Base-by-base conservation (phyloP, 2,797 vertebrate species). In the Salarias fasciatus region DNA sequence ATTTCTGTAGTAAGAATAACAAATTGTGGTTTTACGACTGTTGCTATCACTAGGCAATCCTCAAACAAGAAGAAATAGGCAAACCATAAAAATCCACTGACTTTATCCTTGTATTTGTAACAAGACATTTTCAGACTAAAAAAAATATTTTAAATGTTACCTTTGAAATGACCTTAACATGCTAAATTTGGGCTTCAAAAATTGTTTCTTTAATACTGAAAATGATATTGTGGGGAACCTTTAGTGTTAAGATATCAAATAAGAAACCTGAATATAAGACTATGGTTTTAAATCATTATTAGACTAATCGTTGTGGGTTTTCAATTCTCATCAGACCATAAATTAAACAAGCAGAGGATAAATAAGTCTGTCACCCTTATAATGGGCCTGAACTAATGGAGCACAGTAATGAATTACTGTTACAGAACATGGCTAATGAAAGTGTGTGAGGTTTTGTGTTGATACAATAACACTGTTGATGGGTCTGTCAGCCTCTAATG, bases 351-450 rank as follows among this genome's bases (percentile, higher is more conserved):
- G 53, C 62, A 18, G 4, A 8, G 63, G 61, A 70, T 73, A 69
- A 83, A 83, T 71, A 86, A 75, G 57, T 55, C 65, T 53, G 73
- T 52, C 75, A 73, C 53, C 53, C 52, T 18, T 77, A 44, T 77
- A 81, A 80, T 64, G 14, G 75, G 51, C 46, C 76, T 49, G 62
- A 70, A 66, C 42, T 77, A 82, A 83, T 68, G 61, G 69, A 72
- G 72, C 55, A 36, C 46, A 37, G 58, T 74, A 62, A 86, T 78
- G 61, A 71, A 74, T 80, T 70, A 68, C 41, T 69, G 69, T 72
- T 53, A 71, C 63, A 73, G 53, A 76, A 68, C 30, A 8, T 30
- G 41, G 66, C 64, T 80, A 74, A 82, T 78, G 77, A 75, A 67
- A 75, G 75, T 72, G 69, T 72, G 69, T 61, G 14, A 30, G 67